Base-by-base conservation (phyloP, 2,888 invertebrate species). In the Parthenolecanium corni region DNA sequence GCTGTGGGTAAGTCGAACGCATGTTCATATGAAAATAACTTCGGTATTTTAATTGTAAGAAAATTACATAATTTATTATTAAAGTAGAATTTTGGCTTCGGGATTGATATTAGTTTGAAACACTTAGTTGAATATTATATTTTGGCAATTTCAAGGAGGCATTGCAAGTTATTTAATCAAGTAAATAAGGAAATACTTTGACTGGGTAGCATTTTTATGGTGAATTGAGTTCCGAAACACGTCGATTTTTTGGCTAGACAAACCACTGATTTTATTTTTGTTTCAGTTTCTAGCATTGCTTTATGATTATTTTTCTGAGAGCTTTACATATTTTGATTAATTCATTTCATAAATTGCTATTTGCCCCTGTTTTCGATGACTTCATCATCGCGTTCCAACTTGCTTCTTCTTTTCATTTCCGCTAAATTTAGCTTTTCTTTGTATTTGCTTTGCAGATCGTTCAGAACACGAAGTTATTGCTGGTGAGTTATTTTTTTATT, bases 361-460 rank as follows among this genome's bases (percentile, higher is more conserved):
- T n/a, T n/a, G n/a, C n/a, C n/a, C n/a, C n/a, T n/a, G n/a, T n/a
- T n/a, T n/a, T n/a, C n/a, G n/a, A n/a, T n/a, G n/a, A n/a, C n/a
- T n/a, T n/a, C n/a, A n/a, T n/a, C n/a, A n/a, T n/a, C n/a, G n/a
- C n/a, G n/a, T 44, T 44, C 5, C 12, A 3, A 18, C 12, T 44
- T 44, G n/a, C 18, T 44, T 44, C 12, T 12, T 12, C 4, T 6
- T 44, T 44, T 44, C 12, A 31, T 31, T 31, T 54, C 40, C 23
- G 40, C 38, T 54, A 54, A 42, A 40, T 54, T 44, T 54, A 40
- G 54, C 54, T 54, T 54, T 40, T 54, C 9, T 31, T 31, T 24
- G 40, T 54, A n/a, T 54, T 23, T 54, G 40, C 38, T 54, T 54
- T 54, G 54, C 54, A 54, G 54, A 54, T 54, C 54, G 24, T 23